Conservation (phyloP, 1,140 invertebrate species). For the Kradibia gibbosae region DNA sequence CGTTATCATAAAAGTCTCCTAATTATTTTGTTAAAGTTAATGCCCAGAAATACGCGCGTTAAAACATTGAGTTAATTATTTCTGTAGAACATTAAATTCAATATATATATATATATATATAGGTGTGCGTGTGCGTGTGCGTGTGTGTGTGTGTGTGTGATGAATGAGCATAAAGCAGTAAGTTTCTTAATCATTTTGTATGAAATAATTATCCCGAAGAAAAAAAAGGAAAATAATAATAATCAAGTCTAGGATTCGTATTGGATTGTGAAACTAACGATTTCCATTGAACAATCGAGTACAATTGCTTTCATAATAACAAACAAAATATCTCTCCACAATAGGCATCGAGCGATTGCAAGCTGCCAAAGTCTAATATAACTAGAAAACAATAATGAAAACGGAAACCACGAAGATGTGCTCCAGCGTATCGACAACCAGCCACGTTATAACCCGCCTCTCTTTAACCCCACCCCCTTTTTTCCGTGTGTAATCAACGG, state of each 20-base stretch:
- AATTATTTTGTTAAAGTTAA: no score
- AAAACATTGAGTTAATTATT: no score
- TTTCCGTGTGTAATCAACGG: constrained; percentile 43
- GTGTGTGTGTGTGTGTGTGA: no score
- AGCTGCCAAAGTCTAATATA: constrained; percentile 33
- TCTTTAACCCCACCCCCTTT: not conserved
- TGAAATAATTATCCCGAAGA: no score
- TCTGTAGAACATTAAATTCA: no score
- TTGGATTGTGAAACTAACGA: not conserved
- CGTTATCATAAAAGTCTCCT: no score
- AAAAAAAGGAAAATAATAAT: no score
- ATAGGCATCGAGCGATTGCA: not conserved
- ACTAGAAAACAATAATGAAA: constrained; percentile 42
- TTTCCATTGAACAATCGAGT: not conserved
- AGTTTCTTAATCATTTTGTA: no score
- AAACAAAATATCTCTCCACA: not conserved
- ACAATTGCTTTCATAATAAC: constrained; percentile 21
- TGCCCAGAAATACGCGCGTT: no score
- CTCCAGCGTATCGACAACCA: constrained; percentile 41
- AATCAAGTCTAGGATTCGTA: not conserved
- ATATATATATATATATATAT: no score
- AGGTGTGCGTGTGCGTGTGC: no score
- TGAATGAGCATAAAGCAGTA: no score
- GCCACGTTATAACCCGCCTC: constrained; percentile 21
- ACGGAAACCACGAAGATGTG: constrained; percentile 32